Percentiles rank a stretch among this genome's conserved stretches.
phyloP scores from a whole-genome alignment of 1,140 invertebrate genomes.

The Muscidifurax raptorellus region DNA sequence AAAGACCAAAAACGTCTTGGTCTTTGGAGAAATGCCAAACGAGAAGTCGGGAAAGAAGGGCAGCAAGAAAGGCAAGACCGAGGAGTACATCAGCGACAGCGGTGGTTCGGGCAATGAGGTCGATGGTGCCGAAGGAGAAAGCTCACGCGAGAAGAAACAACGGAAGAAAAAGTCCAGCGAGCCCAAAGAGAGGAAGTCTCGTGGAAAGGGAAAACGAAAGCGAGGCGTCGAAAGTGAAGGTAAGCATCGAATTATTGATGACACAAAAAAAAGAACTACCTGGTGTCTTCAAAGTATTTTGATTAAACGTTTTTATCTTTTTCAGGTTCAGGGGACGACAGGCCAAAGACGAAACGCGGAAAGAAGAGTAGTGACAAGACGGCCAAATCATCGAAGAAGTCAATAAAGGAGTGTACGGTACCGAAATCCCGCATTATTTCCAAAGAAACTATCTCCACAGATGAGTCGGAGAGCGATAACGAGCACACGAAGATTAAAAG shows the following conservation, averaged over 20 bases:
- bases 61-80: conserved; percentile 77
- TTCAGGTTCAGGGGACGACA: conserved; percentile 81
- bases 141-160: conserved; percentile 73
- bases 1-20: conserved; percentile 93
- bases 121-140: conserved; percentile 66
- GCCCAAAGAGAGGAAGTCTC: conserved; percentile 64
- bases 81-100: conserved; percentile 82
- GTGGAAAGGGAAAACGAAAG: conserved; percentile 67
- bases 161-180: conserved; percentile 71
- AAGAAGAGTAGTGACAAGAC: conserved; percentile 73
- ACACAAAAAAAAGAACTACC: not conserved
- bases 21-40: conserved; percentile 86
- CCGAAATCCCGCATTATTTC: conserved; percentile 89
- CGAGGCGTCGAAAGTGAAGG: conserved; percentile 67
- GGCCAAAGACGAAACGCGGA: conserved; percentile 77
- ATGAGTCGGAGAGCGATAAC: conserved; percentile 91
- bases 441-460: conserved; percentile 96
- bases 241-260: conserved; percentile 57
- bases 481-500: conserved; percentile 79
- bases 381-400: conserved; percentile 83
- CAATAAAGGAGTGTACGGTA: conserved; percentile 64
- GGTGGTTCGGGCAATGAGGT: conserved; percentile 78
- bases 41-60: conserved; percentile 78
- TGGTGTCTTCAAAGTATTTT: not conserved
- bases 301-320: conserved; percentile 52